Evolutionary conservation across 2,797 vertebrate species (phyloP), one percentile per base, ranked within the genome.

Genomic region (Zalophus californianus): DNA sequence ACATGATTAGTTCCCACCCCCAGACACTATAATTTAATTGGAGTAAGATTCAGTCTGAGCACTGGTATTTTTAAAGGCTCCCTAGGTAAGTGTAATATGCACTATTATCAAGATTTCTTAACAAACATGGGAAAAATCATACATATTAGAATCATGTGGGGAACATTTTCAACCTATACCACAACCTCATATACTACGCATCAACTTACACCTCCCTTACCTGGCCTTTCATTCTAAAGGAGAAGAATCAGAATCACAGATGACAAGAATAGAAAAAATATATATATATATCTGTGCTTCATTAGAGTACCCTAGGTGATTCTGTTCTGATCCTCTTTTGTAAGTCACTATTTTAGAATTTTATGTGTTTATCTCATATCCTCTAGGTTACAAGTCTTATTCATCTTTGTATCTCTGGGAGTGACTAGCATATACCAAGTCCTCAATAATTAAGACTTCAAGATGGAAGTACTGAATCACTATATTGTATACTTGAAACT

Each of bases 341-440:
- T 91, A 86, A 82, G 52, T 38, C 12, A 58, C 18, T 79, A 12
- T 78, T 84, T 91, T 41, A 86, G 35, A 72, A 66, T 60, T 90
- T 60, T 48, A 60, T 64, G 20, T 5, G 5, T 20, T 93, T 66
- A 16, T 18, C 54, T 75, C 50, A 41, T 29, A 52, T 50, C 52
- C 21, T 79, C 72, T 75, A 79, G 10, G 92, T 73, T 90, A 58
- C 3, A 88, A 94, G 54, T 44, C 35, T 88, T 96, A 96, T 90
- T 98, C 91, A 94, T 95, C 94, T 95, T 95, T 97, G 89, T 87
- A 95, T 68, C 85, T 96, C 87, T 94, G 54, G 41, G 41, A 96
- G 32, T 77, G 41, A 70, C 79, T 52, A 58, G 41, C 16, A 96
- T n/a, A 77, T 56, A 84, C 35, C n/a, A 96, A 80, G 32, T 80